Conservation (phyloP, 2,113 vertebrate species). For the Panurus biarmicus region DNA sequence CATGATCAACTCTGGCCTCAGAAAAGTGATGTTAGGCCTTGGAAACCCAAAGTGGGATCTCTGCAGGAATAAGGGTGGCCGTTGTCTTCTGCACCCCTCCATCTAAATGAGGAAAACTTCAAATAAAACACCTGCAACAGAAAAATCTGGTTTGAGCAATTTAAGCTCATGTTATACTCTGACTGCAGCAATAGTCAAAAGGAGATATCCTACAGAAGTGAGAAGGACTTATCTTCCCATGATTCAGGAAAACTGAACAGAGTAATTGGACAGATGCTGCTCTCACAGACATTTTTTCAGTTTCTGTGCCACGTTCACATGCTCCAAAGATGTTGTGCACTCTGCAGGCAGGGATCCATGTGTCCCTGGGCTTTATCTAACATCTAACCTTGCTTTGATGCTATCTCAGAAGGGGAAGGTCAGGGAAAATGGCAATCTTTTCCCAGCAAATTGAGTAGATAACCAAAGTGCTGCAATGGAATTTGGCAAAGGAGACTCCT, state of each 20-base stretch:
- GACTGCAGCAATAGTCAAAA: background rate
- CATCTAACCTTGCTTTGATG: slow-evolving; percentile 32
- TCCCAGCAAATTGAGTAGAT: background rate
- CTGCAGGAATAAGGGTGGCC: background rate
- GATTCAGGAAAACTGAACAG: background rate
- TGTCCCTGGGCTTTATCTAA: slow-evolving; percentile 7
- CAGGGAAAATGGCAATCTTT: slow-evolving; percentile 21
- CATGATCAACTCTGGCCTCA: background rate
- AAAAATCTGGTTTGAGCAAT: background rate
- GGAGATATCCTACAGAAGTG: background rate
- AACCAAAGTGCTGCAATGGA: background rate
- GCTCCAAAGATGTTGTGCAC: background rate
- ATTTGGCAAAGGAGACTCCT: background rate
- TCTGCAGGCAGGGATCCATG: background rate
- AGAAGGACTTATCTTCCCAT: background rate
- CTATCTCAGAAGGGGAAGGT: background rate
- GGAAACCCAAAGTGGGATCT: background rate
- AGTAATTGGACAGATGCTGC: background rate
- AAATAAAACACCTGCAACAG: background rate
- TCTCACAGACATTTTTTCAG: background rate
- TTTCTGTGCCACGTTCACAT: background rate
- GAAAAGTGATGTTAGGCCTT: background rate
- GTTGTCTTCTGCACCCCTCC: background rate
- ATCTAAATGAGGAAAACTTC: background rate
- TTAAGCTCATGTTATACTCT: background rate